Evolutionary conservation across 2,113 vertebrate species (phyloP), one percentile per base, ranked within the genome.

Genomic region (Campylomormyrus tamandua): DNA sequence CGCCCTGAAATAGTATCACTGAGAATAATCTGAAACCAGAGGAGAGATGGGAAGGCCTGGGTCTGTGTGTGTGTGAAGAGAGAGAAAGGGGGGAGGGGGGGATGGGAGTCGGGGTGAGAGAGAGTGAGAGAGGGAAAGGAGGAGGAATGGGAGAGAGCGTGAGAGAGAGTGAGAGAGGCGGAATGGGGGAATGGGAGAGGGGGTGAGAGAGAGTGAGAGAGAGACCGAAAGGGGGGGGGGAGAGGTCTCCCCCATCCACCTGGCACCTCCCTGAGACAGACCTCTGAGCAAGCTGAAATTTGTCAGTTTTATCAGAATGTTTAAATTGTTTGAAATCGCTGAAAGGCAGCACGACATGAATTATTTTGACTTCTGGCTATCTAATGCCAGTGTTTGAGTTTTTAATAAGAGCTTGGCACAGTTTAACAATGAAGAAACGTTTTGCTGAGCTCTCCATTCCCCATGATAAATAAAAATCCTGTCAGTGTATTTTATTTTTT

Each of bases 361-460:
- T 48, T 45, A 84, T 21, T 42, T 45, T 84, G 80, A 48, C 45
- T 84, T 31, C 13, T 84, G 45, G 83, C 42, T 84, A 48, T 84
- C 45, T 45, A n/a, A 84, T 46, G 45, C 83, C 15, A 7, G 31
- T 21, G n/a, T 45, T 7, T 48, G 24, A 46, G 83, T n/a, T 24
- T 48, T 46, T 46, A 46, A 84, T n/a, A 84, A 46, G 45, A 42
- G 45, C 45, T 84, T 84, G 45, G 83, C 45, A n/a, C 83, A 48
- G 24, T 84, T 84, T 42, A 46, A 84, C 42, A 8, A 84, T 0
- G 24, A 42, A 84, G 24, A 84, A 48, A 13, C 10, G 1, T 48
- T 84, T 84, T 84, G 45, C 83, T 84, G 83, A 84, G 83, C 85
- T 87, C 85, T 53, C 85, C 24, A 52, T 53, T 87, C 48, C 19